Conservation (phyloP, 2,113 vertebrate genomes). For the Colinus virginianus region DNA sequence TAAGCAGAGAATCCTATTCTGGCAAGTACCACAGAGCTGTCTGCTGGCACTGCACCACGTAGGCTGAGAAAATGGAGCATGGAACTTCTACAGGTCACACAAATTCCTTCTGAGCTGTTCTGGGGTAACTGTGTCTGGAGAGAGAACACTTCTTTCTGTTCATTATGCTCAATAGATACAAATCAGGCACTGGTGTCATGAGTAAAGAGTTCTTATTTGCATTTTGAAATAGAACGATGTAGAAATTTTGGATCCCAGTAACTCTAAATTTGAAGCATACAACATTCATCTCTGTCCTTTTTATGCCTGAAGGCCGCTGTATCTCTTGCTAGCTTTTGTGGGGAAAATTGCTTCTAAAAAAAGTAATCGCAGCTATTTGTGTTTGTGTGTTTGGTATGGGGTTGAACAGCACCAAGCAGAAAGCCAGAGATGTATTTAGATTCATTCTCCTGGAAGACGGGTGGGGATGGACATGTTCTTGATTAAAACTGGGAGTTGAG, state of each 20-base stretch:
- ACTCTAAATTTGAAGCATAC: neutral
- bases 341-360: neutral
- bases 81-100: neutral
- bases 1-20: neutral
- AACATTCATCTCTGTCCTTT: neutral
- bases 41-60: neutral
- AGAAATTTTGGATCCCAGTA: neutral
- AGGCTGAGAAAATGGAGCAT: neutral
- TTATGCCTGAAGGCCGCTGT: neutral
- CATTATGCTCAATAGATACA: neutral
- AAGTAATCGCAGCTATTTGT: neutral
- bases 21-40: neutral
- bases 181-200: neutral
- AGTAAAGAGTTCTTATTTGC: neutral
- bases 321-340: neutral
- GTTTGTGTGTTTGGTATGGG: neutral
- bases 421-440: constrained; percentile 21
- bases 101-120: neutral
- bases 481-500: constrained; percentile 49
- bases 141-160: neutral
- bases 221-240: neutral
- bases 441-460: neutral
- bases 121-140: neutral
- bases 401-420: neutral
- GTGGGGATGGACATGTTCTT: constrained; percentile 44